Evolutionary conservation across 1,140 invertebrate species (phyloP).

Genomic region (Drosophila parvula): DNA sequence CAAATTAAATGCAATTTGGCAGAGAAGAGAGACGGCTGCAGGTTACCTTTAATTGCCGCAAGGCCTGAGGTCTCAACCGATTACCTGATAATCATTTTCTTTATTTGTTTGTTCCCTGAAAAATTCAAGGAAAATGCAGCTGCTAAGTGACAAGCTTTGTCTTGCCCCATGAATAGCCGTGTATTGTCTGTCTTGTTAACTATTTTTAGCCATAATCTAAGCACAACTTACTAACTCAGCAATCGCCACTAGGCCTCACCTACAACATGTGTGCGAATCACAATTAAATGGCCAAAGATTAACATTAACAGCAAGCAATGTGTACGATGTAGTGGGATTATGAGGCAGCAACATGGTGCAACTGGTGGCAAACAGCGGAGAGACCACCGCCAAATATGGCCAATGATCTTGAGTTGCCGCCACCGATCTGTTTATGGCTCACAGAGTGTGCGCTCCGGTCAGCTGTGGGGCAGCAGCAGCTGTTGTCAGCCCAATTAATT

Average conservation of each 20-base stretch:
- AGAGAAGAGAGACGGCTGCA: not conserved
- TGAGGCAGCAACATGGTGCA: conserved; percentile 16
- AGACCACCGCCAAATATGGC: conserved; percentile 27
- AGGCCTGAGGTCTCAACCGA: too few relatives aligned
- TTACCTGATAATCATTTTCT: not conserved
- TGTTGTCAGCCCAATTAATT: conserved; percentile 42
- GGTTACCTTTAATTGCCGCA: not conserved
- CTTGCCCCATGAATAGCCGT: not conserved
- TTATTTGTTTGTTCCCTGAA: not conserved
- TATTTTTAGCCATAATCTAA: conserved; percentile 6
- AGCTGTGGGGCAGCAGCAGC: conserved; percentile 14
- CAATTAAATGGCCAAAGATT: conserved; percentile 18
- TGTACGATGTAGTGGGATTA: too few relatives aligned
- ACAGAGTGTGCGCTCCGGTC: not conserved
- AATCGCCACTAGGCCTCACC: not conserved
- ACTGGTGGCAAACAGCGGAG: not conserved
- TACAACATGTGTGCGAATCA: not conserved
- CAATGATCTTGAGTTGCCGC: conserved; percentile 21
- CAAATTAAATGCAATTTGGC: conserved; percentile 21
- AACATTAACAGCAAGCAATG: conserved; percentile 4
- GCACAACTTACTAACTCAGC: not conserved
- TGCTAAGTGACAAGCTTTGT: not conserved
- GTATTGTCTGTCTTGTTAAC: conserved; percentile 15
- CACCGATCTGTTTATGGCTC: conserved; percentile 12
- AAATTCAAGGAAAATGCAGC: not conserved